Evolutionary conservation across 2,797 vertebrate genomes (phyloP).

Genomic region (Ctenopoma multispine): DNA sequence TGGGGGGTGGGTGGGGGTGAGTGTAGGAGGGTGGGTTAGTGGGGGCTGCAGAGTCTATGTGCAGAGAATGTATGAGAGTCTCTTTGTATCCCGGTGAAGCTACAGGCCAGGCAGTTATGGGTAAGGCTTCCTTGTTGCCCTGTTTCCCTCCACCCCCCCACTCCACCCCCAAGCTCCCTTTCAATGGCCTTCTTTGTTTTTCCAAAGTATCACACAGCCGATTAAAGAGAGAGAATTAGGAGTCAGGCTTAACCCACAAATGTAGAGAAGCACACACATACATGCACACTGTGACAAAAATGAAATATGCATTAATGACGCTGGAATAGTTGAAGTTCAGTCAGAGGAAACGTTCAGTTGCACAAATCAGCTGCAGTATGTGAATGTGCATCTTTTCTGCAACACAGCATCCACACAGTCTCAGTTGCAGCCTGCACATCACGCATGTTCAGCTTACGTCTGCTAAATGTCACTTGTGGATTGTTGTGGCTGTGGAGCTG

Average conservation of each 20-base stretch:
- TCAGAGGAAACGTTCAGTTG: neutral
- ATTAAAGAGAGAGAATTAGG: constrained; percentile 87
- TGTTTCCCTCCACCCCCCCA: constrained; percentile 23
- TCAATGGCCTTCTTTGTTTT: constrained; percentile 87
- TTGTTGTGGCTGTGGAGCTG: constrained; percentile 1
- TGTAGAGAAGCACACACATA: constrained; percentile 37
- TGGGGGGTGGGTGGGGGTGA: constrained; percentile 15
- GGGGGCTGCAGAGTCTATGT: constrained; percentile 52
- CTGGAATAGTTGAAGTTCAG: constrained; percentile 16
- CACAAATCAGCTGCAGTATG: neutral
- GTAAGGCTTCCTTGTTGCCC: constrained; percentile 63
- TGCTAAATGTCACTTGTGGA: neutral
- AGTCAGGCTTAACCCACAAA: constrained; percentile 77
- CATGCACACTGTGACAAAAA: constrained; percentile 23
- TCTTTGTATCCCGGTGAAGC: constrained; percentile 81
- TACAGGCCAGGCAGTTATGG: constrained; percentile 74
- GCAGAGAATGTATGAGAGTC: constrained; percentile 73
- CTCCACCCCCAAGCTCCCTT: constrained; percentile 41
- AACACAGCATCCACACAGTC: neutral
- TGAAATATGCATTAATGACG: constrained; percentile 39
- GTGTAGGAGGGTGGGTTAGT: constrained; percentile 11
- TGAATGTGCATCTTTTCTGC: neutral
- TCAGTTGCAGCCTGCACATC: neutral
- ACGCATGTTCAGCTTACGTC: constrained; percentile 8
- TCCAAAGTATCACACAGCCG: constrained; percentile 85